These are phyloP conservation scores for Fratercula arctica DNA, from an alignment of 2,797 vertebrate genomes.

Conservation along the genomic window DNA sequence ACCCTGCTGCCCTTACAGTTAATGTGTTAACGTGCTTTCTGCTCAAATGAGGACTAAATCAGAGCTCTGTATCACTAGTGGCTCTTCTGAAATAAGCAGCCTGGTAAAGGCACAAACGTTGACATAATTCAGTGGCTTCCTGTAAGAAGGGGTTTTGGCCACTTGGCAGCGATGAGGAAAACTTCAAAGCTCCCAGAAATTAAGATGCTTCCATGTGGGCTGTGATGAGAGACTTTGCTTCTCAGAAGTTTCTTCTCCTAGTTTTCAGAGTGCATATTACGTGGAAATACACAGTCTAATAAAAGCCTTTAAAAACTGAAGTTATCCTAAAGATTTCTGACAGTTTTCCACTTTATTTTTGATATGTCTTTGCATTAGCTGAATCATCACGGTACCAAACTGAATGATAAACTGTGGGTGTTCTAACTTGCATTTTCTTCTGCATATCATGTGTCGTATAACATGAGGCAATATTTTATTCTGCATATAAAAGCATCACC, in stretches of 20 bases:
- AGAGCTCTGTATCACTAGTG: not conserved
- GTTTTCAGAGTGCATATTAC: not conserved
- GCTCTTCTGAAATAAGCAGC: not conserved
- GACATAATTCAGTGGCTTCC: not conserved
- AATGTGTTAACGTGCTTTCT: no score
- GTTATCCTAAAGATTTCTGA: not conserved
- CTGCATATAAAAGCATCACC: not conserved
- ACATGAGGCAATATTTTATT: not conserved
- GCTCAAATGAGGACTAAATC: not conserved
- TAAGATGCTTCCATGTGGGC: rapidly evolving
- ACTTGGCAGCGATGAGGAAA: not conserved
- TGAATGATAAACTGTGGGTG: not conserved
- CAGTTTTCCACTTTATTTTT: not conserved
- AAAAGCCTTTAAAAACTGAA: not conserved
- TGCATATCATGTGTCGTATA: not conserved
- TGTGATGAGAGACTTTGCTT: not conserved
- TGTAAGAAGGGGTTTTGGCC: not conserved
- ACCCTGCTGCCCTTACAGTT: not conserved
- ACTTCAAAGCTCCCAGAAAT: not conserved
- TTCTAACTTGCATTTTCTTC: not conserved
- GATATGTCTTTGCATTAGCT: not conserved
- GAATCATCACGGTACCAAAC: not conserved
- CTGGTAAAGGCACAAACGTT: not conserved
- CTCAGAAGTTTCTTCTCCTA: not conserved
- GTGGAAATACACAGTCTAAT: not conserved